Percentiles rank a stretch among this genome's conserved stretches.
Evolutionary conservation across 2,113 vertebrate genomes (phyloP).

Genomic region (Pachyramphus minor): DNA sequence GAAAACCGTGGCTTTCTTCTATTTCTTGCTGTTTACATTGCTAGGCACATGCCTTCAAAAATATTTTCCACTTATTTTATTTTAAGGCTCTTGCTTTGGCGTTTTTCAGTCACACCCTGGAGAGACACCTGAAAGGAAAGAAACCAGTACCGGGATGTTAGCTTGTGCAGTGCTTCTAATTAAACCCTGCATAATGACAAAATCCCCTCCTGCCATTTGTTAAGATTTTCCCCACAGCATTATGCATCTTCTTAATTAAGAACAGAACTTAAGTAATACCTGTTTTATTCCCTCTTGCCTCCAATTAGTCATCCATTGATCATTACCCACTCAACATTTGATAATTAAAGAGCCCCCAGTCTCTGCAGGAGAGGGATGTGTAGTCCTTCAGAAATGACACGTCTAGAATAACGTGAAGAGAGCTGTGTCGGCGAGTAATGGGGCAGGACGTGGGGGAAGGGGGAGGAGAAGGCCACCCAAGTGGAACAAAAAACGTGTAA

Average conservation of each 20-base stretch:
- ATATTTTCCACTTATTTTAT: neutral
- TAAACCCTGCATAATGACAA: constrained; percentile 60
- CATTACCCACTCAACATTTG: constrained; percentile 44
- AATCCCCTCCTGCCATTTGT: constrained; percentile 60
- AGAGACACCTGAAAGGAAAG: constrained; percentile 45
- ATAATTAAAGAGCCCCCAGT: constrained; percentile 55
- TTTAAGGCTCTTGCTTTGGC: neutral
- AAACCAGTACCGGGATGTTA: constrained; percentile 21
- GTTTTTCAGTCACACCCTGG: neutral
- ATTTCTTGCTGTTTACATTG: neutral
- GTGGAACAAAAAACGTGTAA: constrained; percentile 17
- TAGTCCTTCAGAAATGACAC: neutral
- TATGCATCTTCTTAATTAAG: constrained; percentile 67
- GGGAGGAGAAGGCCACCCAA: neutral
- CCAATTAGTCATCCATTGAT: constrained; percentile 72
- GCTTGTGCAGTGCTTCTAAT: constrained; percentile 36
- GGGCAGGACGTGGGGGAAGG: neutral
- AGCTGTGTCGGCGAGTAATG: neutral
- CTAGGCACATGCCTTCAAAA: neutral
- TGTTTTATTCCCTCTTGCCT: constrained; percentile 62
- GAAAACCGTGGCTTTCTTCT: neutral
- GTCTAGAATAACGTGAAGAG: neutral
- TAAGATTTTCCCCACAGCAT: constrained; percentile 63
- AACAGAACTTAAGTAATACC: constrained; percentile 65
- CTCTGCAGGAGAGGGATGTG: neutral